phyloP scores from a whole-genome alignment of 2,797 vertebrate genomes.

The Fundulus diaphanus region DNA sequence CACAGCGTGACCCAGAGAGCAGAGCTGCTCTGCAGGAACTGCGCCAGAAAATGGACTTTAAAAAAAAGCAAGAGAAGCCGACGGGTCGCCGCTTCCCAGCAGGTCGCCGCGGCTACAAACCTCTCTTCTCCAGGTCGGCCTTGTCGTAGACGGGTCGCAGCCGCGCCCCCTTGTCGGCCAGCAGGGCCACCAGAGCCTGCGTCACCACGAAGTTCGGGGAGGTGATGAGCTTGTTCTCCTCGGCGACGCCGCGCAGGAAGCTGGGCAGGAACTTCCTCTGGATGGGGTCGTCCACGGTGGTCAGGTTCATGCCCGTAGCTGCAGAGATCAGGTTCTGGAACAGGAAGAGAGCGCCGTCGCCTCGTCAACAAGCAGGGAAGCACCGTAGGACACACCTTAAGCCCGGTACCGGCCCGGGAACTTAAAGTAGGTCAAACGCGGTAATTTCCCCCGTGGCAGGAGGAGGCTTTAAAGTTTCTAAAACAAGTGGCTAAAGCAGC shows the following conservation, averaged over 20 bases:
- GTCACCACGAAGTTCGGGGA: conserved; percentile 98
- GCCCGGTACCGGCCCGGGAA: too few relatives aligned
- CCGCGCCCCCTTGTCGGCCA: conserved; percentile 95
- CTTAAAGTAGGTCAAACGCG: too few relatives aligned
- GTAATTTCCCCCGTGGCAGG: too few relatives aligned
- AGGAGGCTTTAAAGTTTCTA: too few relatives aligned
- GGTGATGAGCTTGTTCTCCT: conserved; percentile 97
- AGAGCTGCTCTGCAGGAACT: background rate
- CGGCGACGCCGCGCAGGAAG: conserved; percentile 93
- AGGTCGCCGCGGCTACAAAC: conserved; percentile 80
- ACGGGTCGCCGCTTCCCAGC: background rate
- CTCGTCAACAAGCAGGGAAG: too few relatives aligned
- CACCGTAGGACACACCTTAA: too few relatives aligned
- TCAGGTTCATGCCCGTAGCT: conserved; percentile 96
- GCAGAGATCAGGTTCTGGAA: conserved; percentile 96
- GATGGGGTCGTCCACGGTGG: conserved; percentile 95
- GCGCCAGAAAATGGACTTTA: too few relatives aligned
- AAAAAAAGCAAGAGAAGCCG: too few relatives aligned
- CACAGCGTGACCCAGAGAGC: conserved; percentile 7
- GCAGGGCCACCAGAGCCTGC: conserved; percentile 93
- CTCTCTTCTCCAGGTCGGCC: conserved; percentile 94
- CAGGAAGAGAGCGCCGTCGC: background rate
- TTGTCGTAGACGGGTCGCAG: conserved; percentile 93
- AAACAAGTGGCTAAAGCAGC: too few relatives aligned
- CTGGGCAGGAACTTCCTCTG: conserved; percentile 97